phyloP scores from a whole-genome alignment of 2,888 invertebrate species.

The Rosalia funebris region DNA sequence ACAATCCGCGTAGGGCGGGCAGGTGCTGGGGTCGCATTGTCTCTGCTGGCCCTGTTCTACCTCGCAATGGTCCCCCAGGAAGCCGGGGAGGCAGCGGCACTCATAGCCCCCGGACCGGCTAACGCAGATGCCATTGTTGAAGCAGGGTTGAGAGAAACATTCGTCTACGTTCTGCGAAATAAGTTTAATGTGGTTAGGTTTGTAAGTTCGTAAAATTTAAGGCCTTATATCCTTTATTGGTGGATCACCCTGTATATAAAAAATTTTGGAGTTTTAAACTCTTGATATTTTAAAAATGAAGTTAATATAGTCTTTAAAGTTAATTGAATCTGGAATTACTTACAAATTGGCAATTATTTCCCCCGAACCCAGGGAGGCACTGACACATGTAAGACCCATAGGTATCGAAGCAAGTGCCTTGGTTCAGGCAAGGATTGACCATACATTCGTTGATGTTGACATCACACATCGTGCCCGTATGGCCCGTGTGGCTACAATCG shows the following conservation, averaged over 20 bases:
- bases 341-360: constrained; percentile 79
- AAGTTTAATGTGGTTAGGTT: too few species aligned
- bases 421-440: constrained; percentile 75
- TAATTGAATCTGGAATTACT: too few species aligned
- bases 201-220: too few species aligned
- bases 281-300: too few species aligned
- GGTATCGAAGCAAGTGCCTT: constrained; percentile 83
- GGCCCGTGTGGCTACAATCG: constrained; percentile 81
- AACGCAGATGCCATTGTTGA: constrained; percentile 70
- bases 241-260: too few species aligned
- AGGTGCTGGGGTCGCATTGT: constrained; percentile 67
- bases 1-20: constrained; percentile 77
- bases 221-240: too few species aligned
- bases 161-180: constrained; percentile 67
- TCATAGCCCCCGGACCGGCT: constrained; percentile 69
- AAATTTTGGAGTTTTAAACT: too few species aligned
- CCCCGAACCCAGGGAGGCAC: constrained; percentile 82
- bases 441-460: constrained; percentile 83
- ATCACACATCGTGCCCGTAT: constrained; percentile 78
- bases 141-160: constrained; percentile 71
- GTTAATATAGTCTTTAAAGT: too few species aligned
- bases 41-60: constrained; percentile 62
- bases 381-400: constrained; percentile 84
- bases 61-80: constrained; percentile 68
- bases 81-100: constrained; percentile 69